Evolutionary conservation across 2,113 vertebrate species (phyloP).

Genomic region (Cathartes aura): DNA sequence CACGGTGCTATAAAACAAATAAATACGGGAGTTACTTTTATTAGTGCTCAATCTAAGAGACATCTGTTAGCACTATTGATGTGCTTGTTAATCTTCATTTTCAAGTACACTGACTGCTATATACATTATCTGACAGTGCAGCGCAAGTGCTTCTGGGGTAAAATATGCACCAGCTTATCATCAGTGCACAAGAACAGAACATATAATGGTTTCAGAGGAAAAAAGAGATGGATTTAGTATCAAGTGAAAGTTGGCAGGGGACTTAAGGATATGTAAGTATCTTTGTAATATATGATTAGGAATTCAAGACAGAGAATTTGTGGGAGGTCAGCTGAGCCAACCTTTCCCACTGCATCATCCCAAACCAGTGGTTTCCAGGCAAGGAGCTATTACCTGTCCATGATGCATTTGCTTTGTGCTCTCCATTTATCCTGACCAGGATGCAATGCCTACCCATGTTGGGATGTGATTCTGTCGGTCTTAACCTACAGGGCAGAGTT

Average conservation of each 20-base stretch:
- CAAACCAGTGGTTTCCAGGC: background rate
- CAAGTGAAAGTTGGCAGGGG: background rate
- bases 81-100: background rate
- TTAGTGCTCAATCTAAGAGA: background rate
- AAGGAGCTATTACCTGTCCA: fast-evolving
- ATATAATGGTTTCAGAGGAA: background rate
- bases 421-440: background rate
- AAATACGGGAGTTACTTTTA: background rate
- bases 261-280: background rate
- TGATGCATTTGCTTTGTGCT: background rate
- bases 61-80: background rate
- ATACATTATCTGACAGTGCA: background rate
- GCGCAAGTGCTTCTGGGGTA: background rate
- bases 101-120: background rate
- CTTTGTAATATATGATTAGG: background rate
- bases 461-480: background rate
- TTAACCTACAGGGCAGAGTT: background rate
- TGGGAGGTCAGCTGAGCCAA: background rate
- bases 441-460: fast-evolving
- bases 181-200: background rate
- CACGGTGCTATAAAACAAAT: background rate
- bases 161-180: background rate
- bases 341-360: background rate
- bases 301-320: background rate
- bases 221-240: background rate